phyloP scores from a whole-genome alignment of 1,140 invertebrate genomes.

The Caenorhabditis inopinata region DNA sequence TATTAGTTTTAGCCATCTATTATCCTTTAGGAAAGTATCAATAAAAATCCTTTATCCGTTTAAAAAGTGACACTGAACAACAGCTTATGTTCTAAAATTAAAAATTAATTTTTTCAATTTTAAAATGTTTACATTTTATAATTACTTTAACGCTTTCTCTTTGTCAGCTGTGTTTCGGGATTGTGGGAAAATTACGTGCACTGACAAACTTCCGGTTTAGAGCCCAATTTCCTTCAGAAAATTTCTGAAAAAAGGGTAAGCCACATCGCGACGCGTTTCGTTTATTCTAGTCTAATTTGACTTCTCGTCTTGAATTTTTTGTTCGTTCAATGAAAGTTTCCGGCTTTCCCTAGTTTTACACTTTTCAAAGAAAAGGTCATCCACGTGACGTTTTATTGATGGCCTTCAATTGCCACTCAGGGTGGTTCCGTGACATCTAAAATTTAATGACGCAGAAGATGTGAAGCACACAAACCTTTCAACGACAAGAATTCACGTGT shows the following conservation, averaged over 20 bases:
- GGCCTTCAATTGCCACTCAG: neutral
- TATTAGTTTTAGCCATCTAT: too few relatives aligned
- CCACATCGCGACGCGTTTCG: constrained; percentile 12
- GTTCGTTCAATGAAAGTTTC: neutral
- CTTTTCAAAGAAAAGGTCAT: neutral
- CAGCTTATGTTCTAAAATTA: too few relatives aligned
- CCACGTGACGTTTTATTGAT: neutral
- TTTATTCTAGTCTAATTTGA: neutral
- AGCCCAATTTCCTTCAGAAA: constrained; percentile 18
- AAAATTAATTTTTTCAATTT: too few relatives aligned
- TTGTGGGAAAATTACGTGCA: constrained; percentile 2
- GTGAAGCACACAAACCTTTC: neutral
- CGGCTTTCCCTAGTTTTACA: neutral
- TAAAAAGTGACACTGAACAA: too few relatives aligned
- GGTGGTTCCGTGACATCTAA: constrained; percentile 17
- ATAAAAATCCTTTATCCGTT: neutral
- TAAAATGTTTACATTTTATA: too few relatives aligned
- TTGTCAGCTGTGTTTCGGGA: too few relatives aligned
- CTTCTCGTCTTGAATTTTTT: neutral
- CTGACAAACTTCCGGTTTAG: constrained; percentile 12
- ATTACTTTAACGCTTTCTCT: too few relatives aligned
- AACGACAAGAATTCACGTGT: neutral
- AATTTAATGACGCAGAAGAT: neutral
- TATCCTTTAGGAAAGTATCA: neutral
- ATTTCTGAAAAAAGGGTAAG: constrained; percentile 15